Conservation (phyloP, 2,888 invertebrate species). For the Mimachlamys varia region DNA sequence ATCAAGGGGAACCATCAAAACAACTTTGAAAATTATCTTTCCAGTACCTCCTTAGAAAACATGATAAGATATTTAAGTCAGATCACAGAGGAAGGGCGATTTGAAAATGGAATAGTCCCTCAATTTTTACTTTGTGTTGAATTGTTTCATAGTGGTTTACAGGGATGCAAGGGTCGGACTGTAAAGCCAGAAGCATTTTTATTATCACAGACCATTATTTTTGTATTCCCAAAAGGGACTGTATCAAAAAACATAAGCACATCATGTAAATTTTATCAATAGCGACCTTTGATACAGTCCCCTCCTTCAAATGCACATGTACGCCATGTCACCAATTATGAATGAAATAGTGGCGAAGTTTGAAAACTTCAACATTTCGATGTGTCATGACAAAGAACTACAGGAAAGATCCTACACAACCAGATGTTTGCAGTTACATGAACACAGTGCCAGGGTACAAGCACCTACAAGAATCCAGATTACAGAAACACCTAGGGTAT, state of each 20-base stretch:
- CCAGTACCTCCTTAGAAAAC: too few species aligned
- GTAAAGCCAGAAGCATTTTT: constrained; percentile 12
- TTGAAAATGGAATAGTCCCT: neutral
- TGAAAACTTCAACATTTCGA: neutral
- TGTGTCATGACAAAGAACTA: neutral
- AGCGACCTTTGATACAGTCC: constrained; percentile 28
- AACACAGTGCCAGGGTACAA: neutral
- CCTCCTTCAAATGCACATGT: neutral
- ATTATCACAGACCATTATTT: constrained; percentile 1
- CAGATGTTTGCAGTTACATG: neutral
- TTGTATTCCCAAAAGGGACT: constrained; percentile 28
- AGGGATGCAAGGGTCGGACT: neutral
- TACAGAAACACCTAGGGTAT: neutral
- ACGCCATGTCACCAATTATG: neutral
- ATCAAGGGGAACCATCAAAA: too few species aligned
- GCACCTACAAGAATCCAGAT: neutral
- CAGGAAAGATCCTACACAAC: neutral
- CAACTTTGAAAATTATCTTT: too few species aligned
- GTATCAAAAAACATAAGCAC: neutral
- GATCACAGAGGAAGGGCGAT: too few species aligned
- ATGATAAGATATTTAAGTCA: too few species aligned
- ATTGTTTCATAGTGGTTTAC: neutral
- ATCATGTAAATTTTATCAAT: neutral
- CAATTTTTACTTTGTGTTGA: neutral
- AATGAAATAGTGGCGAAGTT: neutral